Evolutionary conservation across 2,113 vertebrate species (phyloP).

Genomic region (Thinocorus orbignyianus): DNA sequence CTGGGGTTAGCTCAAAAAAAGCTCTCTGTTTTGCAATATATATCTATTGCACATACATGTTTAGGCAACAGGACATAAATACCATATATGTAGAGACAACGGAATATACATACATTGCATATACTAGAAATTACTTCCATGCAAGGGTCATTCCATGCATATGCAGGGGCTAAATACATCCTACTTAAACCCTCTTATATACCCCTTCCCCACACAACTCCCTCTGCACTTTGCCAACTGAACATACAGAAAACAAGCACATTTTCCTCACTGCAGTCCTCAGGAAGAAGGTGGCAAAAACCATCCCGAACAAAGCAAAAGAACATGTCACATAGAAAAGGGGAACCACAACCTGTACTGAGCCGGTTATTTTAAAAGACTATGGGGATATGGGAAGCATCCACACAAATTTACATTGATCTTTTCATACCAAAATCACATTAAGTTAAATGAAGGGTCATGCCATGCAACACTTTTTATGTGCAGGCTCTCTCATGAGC

Average conservation of each 20-base stretch:
- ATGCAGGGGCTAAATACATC: neutral
- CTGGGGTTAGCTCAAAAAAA: neutral
- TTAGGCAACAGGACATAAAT: neutral
- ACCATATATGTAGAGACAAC: neutral
- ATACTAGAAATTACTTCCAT: neutral
- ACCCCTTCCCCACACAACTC: neutral
- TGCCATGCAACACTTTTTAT: neutral
- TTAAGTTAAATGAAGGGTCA: neutral
- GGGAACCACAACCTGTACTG: neutral
- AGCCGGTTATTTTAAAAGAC: neutral
- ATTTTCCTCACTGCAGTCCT: neutral
- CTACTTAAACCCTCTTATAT: neutral
- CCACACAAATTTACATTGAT: neutral
- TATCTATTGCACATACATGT: no score
- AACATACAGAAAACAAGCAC: neutral
- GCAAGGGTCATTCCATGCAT: neutral
- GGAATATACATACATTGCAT: fast-evolving
- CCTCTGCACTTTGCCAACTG: neutral
- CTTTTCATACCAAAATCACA: neutral
- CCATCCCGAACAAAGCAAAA: neutral
- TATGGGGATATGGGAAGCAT: neutral
- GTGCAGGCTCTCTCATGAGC: neutral
- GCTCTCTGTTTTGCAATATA: neutral
- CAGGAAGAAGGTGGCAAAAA: neutral
- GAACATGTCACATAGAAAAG: neutral